Percentiles rank a stretch among this genome's conserved stretches.
Conservation (phyloP, 2,888 invertebrate genomes). For the Stramonita haemastoma region DNA sequence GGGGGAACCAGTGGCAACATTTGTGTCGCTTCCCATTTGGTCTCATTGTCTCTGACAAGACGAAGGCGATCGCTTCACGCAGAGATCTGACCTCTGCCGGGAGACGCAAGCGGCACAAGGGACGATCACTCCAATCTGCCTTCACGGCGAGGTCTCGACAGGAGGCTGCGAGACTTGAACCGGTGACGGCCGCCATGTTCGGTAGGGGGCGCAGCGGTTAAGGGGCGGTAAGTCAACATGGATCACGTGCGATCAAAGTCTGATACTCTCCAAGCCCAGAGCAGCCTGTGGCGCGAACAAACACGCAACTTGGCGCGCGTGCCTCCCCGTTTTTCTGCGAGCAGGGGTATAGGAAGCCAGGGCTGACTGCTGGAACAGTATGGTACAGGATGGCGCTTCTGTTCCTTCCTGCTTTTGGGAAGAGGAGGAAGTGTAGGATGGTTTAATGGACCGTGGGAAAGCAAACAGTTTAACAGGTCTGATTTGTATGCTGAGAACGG, state of each 20-base stretch:
- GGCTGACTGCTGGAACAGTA: no score
- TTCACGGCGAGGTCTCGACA: conserved; percentile 32
- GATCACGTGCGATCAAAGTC: conserved; percentile 44
- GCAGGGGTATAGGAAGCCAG: no score
- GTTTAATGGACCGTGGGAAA: not conserved
- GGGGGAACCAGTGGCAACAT: conserved; percentile 28
- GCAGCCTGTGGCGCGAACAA: conserved; percentile 40
- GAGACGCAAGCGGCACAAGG: conserved; percentile 34
- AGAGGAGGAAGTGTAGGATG: not conserved
- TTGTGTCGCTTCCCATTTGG: conserved; percentile 41
- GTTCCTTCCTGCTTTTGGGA: not conserved
- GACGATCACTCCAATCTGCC: conserved; percentile 36
- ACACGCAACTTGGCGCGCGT: conserved; percentile 37
- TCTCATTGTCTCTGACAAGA: conserved; percentile 27
- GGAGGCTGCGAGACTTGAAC: conserved; percentile 27
- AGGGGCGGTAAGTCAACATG: conserved; percentile 46
- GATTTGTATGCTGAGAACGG: not conserved
- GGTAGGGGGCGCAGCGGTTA: conserved; percentile 33
- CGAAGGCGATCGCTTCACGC: conserved; percentile 33
- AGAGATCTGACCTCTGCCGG: conserved; percentile 36
- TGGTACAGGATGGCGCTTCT: no score
- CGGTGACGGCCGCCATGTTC: conserved; percentile 42
- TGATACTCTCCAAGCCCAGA: conserved; percentile 43
- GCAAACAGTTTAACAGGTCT: not conserved
- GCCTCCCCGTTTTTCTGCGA: not conserved